Evolutionary conservation across 2,888 invertebrate genomes (phyloP).

Genomic region (Stratiomys singularior): DNA sequence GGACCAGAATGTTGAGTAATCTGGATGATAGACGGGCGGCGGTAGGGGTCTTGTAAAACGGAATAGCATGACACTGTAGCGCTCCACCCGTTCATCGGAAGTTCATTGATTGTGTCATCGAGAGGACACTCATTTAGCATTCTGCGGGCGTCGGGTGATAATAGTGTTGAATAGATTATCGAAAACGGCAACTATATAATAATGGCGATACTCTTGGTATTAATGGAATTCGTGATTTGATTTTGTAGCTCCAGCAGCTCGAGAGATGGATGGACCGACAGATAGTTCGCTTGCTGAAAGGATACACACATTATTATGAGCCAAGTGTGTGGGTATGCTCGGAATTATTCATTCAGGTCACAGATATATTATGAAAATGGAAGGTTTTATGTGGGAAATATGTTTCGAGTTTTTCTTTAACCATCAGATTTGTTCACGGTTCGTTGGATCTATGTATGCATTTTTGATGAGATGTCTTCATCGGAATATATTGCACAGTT

Average conservation of each 20-base stretch:
- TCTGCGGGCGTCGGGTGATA: slow-evolving; percentile 36
- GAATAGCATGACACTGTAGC: not conserved
- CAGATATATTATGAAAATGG: slow-evolving; percentile 14
- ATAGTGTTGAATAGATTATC: slow-evolving; percentile 43
- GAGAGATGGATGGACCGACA: not conserved
- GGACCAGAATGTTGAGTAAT: not conserved
- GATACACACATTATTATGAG: not conserved
- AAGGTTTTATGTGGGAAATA: not conserved
- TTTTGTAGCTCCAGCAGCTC: slow-evolving; percentile 2
- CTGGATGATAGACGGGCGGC: not conserved
- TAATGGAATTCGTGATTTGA: slow-evolving; percentile 43
- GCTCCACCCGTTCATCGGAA: slow-evolving; percentile 23
- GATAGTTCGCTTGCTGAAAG: not conserved
- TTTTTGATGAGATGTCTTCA: no score
- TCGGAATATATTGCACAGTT: no score
- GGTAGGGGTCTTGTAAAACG: no score
- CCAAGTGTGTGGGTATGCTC: no score
- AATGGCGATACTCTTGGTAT: slow-evolving; percentile 37
- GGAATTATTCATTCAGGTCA: slow-evolving; percentile 13
- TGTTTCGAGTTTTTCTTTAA: no score
- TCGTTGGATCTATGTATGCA: no score
- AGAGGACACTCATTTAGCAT: slow-evolving; percentile 45
- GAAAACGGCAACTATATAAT: slow-evolving; percentile 43
- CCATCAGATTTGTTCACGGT: no score
- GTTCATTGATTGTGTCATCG: slow-evolving; percentile 41